These are phyloP conservation scores for Podotricha telesiphe DNA, from an alignment of 2,888 invertebrate genomes.

Conservation along the genomic window DNA sequence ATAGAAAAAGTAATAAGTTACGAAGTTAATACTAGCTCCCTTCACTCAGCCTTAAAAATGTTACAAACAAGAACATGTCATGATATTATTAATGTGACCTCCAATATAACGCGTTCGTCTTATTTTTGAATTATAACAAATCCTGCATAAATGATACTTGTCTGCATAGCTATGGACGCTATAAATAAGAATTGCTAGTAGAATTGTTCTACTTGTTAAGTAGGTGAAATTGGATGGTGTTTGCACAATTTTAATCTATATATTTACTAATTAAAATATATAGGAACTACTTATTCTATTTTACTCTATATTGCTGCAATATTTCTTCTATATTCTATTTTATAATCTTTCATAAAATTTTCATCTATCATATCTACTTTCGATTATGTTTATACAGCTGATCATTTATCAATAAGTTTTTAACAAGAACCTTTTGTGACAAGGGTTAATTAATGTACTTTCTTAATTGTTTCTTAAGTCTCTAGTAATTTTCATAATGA, in stretches of 20 bases:
- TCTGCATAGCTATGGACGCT: constrained; percentile 15
- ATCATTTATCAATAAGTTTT: background rate
- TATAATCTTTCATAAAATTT: background rate
- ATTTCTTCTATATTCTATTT: no score
- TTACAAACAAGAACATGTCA: constrained; percentile 74
- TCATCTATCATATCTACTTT: no score
- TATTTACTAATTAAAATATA: background rate
- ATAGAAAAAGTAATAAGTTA: constrained; percentile 30
- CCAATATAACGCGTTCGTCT: constrained; percentile 59
- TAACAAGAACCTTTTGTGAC: background rate
- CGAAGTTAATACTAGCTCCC: constrained; percentile 51
- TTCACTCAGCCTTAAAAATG: constrained; percentile 57
- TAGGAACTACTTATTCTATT: background rate
- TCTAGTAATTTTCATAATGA: constrained; percentile 2
- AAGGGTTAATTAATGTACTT: background rate
- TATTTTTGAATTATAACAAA: constrained; percentile 45
- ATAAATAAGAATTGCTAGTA: constrained; percentile 12
- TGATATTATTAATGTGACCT: constrained; percentile 65
- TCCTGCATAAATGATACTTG: background rate
- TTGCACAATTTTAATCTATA: constrained; percentile 52
- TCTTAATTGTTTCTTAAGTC: constrained; percentile 2
- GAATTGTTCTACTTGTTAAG: constrained; percentile 59
- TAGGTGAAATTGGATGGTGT: constrained; percentile 66
- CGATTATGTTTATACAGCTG: constrained; percentile 4
- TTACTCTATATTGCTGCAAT: background rate